phyloP scores from a whole-genome alignment of 2,888 invertebrate species.

The Drosophila algonquin region DNA sequence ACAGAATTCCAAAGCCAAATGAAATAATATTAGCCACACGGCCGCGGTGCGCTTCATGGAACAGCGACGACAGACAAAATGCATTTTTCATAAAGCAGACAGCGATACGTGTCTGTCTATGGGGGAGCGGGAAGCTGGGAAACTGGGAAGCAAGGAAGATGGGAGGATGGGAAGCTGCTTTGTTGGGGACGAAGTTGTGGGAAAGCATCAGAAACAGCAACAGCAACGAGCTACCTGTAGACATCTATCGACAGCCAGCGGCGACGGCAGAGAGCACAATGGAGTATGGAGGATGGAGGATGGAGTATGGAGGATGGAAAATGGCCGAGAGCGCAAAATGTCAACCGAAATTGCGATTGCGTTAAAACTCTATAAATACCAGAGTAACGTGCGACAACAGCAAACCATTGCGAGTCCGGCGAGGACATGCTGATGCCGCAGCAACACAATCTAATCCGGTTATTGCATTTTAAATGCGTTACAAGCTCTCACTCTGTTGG shows the following conservation, averaged over 20 bases:
- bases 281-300: conserved; percentile 23
- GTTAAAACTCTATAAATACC: conserved; percentile 82
- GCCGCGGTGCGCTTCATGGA: conserved; percentile 47
- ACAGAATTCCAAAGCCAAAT: conserved; percentile 46
- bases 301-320: conserved; percentile 49
- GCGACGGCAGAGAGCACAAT: conserved; percentile 24
- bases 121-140: background rate
- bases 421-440: conserved; percentile 51
- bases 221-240: conserved; percentile 47
- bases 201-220: too few relatives aligned
- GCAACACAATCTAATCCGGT: conserved; percentile 79
- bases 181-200: conserved; percentile 1
- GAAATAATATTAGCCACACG: conserved; percentile 48
- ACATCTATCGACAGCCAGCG: conserved; percentile 54
- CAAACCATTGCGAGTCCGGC: conserved; percentile 35
- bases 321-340: conserved; percentile 69
- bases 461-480: conserved; percentile 81
- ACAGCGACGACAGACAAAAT: conserved; percentile 59
- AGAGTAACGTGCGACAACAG: conserved; percentile 68
- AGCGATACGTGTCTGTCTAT: conserved; percentile 34
- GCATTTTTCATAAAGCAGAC: conserved; percentile 76
- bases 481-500: conserved; percentile 54
- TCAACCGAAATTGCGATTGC: conserved; percentile 79
- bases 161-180: background rate
- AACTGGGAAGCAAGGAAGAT: background rate